Conservation (phyloP, 2,113 vertebrate genomes). For the Meleagris gallopavo region DNA sequence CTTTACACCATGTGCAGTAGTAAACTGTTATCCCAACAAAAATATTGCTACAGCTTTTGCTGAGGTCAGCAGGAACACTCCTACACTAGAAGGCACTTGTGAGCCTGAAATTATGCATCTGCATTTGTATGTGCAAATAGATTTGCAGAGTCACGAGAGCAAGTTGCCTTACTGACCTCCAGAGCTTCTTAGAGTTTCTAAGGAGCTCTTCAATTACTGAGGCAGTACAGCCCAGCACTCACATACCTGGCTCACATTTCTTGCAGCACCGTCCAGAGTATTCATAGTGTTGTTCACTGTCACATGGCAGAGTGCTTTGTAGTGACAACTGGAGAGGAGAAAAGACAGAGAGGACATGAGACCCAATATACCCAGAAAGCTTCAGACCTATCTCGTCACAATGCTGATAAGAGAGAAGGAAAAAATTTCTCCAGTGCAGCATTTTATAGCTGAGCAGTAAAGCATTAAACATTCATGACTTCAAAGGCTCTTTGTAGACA, state of each 20-base stretch:
- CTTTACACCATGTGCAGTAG: fast-evolving
- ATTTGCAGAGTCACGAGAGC: neutral
- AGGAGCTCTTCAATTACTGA: neutral
- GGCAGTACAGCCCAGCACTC: neutral
- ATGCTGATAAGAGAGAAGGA: neutral
- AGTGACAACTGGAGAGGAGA: constrained; percentile 67
- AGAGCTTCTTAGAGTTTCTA: neutral
- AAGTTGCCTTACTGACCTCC: neutral
- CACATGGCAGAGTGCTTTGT: constrained; percentile 56
- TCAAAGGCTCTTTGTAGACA: neutral
- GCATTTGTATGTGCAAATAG: neutral
- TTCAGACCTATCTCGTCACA: neutral
- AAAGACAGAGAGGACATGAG: neutral
- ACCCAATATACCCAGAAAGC: neutral
- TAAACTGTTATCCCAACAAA: neutral
- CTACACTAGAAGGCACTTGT: neutral
- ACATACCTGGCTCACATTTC: constrained; percentile 81
- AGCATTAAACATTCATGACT: neutral
- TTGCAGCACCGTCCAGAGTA: constrained; percentile 72
- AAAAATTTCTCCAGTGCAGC: neutral
- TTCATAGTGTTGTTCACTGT: constrained; percentile 73
- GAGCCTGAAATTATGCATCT: neutral
- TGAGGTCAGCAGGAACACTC: neutral
- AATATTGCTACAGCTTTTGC: neutral
- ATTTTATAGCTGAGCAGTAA: neutral